Conservation (phyloP, 2,888 invertebrate species). For the Eretmocerus hayati region DNA sequence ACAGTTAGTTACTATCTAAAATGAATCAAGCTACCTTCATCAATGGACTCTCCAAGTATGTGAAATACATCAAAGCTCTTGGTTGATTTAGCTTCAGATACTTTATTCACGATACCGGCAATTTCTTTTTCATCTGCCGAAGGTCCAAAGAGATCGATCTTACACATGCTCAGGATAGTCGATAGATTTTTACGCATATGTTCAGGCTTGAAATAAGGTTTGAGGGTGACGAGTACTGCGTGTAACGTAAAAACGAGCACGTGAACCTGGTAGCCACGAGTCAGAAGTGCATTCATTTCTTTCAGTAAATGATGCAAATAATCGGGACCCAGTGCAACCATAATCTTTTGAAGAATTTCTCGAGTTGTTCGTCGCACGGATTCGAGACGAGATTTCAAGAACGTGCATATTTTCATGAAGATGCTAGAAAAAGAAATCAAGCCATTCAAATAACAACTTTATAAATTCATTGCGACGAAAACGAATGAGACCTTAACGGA, state of each 20-base stretch:
- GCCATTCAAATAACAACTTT: not conserved
- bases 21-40: slow-evolving; percentile 48
- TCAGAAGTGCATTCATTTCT: slow-evolving; percentile 74
- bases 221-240: slow-evolving; percentile 68
- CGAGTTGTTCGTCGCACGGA: slow-evolving; percentile 79
- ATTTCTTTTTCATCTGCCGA: slow-evolving; percentile 90
- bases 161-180: slow-evolving; percentile 72
- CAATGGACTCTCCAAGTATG: slow-evolving; percentile 72
- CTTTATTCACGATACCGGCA: slow-evolving; percentile 70
- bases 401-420: slow-evolving; percentile 82
- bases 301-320: slow-evolving; percentile 72
- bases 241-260: slow-evolving; percentile 87
- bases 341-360: slow-evolving; percentile 88
- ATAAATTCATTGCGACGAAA: too few species aligned
- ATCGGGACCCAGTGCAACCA: slow-evolving; percentile 73
- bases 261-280: slow-evolving; percentile 88
- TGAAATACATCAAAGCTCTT: slow-evolving; percentile 82
- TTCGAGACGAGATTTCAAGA: slow-evolving; percentile 80
- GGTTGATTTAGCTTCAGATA: slow-evolving; percentile 73
- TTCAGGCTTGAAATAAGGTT: slow-evolving; percentile 61
- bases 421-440: slow-evolving; percentile 54
- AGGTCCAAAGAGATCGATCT: slow-evolving; percentile 81
- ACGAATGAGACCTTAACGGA: too few species aligned
- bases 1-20: not conserved
- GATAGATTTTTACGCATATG: slow-evolving; percentile 75